Percentiles rank a stretch among this genome's conserved stretches.
Conservation (phyloP, 1,140 invertebrate species). For the Pararge aegeria region DNA sequence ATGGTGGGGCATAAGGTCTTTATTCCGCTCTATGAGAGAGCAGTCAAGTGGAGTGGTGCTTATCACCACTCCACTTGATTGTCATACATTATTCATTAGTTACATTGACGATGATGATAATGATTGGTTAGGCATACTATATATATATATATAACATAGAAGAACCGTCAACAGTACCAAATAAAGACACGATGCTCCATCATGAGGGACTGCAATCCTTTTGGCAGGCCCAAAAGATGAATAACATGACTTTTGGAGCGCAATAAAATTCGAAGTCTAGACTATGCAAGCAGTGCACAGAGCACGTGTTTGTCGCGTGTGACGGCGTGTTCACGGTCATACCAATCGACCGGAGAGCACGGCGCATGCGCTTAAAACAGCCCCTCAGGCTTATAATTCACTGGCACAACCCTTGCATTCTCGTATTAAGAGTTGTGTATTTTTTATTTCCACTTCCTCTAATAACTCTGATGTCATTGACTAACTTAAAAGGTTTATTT, state of each 20-base stretch:
- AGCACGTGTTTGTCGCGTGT: slow-evolving; percentile 63
- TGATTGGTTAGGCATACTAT: no score
- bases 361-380: slow-evolving; percentile 57
- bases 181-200: not conserved
- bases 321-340: slow-evolving; percentile 36
- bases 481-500: not conserved
- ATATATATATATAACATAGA: no score
- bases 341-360: slow-evolving; percentile 52
- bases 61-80: no score
- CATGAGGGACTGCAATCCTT: not conserved
- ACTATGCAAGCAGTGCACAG: slow-evolving; percentile 29
- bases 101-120: no score
- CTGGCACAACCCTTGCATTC: slow-evolving; percentile 16
- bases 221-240: not conserved
- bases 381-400: slow-evolving; percentile 29
- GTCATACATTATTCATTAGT: no score
- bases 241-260: slow-evolving; percentile 1
- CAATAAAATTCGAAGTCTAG: slow-evolving; percentile 31
- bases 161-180: not conserved
- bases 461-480: not conserved
- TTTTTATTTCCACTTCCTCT: not conserved
- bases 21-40: no score
- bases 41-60: no score
- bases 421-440: not conserved
- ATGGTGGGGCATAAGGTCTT: no score